A percentile compares a stretch with the other conserved stretches of the same genome.
Conservation (phyloP, 2,888 invertebrate species). For the Euzetes globulus region DNA sequence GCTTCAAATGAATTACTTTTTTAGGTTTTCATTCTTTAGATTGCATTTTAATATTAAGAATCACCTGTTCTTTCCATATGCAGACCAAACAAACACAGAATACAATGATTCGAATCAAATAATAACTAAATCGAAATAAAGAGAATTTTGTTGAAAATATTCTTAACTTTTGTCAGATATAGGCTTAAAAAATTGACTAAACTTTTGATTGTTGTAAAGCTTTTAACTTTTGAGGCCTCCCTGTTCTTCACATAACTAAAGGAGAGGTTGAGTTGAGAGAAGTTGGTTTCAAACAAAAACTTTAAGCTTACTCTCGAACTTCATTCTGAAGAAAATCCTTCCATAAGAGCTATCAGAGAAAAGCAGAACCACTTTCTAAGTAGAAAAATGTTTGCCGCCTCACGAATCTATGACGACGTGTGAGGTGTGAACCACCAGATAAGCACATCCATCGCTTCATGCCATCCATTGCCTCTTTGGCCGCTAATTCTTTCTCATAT, state of each 20-base stretch:
- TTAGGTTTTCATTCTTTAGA: not conserved
- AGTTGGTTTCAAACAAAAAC: not conserved
- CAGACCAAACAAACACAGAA: not conserved
- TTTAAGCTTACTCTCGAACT: not conserved
- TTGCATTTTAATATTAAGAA: not conserved
- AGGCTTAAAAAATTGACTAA: slow-evolving; percentile 5
- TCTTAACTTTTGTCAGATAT: not conserved
- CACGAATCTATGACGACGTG: not conserved
- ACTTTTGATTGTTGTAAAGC: slow-evolving; percentile 4
- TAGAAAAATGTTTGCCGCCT: not conserved
- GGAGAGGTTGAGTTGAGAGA: not conserved
- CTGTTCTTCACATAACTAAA: not conserved
- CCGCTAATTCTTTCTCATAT: not conserved
- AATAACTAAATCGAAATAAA: not conserved
- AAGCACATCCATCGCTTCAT: not conserved
- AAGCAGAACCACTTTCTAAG: slow-evolving; percentile 16
- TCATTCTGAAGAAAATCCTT: slow-evolving; percentile 15
- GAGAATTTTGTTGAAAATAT: not conserved
- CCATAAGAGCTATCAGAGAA: not conserved
- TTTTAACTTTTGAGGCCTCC: not conserved
- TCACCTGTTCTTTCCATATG: slow-evolving; percentile 17
- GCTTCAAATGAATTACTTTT: too few species aligned
- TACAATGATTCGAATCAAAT: not conserved
- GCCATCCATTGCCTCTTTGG: too few species aligned
- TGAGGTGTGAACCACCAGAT: slow-evolving; percentile 19